Base-by-base conservation (phyloP, 2,113 vertebrate genomes). In the Nymphicus hollandicus region DNA sequence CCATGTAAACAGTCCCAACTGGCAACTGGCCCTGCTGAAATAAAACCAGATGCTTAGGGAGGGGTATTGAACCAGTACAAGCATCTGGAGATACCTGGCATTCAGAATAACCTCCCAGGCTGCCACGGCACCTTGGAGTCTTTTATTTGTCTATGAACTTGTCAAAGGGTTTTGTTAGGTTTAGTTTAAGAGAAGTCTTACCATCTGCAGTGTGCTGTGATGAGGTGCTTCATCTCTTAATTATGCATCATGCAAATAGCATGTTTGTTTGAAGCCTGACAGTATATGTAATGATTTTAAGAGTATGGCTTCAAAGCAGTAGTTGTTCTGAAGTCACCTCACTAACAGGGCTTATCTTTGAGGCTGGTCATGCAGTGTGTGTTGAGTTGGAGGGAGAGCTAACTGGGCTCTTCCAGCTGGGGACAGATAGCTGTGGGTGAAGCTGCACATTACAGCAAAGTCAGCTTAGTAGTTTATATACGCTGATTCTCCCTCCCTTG, bases 11-110 rank as follows among this genome's bases (percentile, higher is more conserved):
- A 95, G 77, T 79, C 93, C 61, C 77, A 91, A 60, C 73, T 97
- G 95, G 94, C 95, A 93, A 33, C 41, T 66, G 83, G 77, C 91
- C 91, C 70, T 60, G 70, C 86, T 88, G 84, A 95, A 96, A 91
- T 71, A 78, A 88, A 97, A 97, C 9, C 94, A 96, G 91, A 93
- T 93, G 93, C 73, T 70, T 89, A 35, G 60, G 86, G 81, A 95
- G 17, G 39, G 41, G 22, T 71, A 46, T 11, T 79, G 77, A 76
- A 85, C 53, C 47, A 81, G 83, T 19, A 64, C 56, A 72, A 84
- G 80, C 89, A 79, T 91, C 84, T 95, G 89, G 93, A 91, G 94
- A 64, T 89, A 95, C 78, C 83, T 95, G 86, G 86, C 86, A 69
- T 56, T 60, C 43, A 84, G 43, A 88, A 71, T 44, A 78, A 86